phyloP scores from a whole-genome alignment of 2,797 vertebrate genomes.

The Bufotes viridis region DNA sequence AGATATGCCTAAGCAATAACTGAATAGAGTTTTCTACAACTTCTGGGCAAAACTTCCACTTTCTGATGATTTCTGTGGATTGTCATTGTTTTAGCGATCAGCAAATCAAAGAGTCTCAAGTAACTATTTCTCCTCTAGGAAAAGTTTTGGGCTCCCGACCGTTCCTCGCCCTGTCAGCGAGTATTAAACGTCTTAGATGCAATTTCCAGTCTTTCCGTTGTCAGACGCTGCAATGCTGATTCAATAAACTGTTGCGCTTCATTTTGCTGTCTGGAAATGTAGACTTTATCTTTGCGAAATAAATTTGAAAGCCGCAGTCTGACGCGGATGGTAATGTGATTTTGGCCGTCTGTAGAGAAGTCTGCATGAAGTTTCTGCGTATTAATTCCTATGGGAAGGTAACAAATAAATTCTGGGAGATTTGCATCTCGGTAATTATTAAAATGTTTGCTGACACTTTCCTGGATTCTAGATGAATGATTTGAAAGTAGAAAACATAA shows the following conservation, averaged over 20 bases:
- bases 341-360: neutral
- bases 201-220: slow-evolving; percentile 39
- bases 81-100: neutral
- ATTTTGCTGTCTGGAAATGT: slow-evolving; percentile 17
- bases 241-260: slow-evolving; percentile 29
- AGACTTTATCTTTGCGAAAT: slow-evolving; percentile 29
- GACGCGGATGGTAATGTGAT: neutral
- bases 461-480: neutral
- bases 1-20: neutral
- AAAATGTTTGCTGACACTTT: neutral
- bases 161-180: slow-evolving; percentile 26
- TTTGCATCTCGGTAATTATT: neutral
- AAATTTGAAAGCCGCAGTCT: slow-evolving; percentile 1
- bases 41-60: neutral
- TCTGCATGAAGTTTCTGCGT: neutral
- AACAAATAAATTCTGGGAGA: neutral
- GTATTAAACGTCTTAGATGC: slow-evolving; percentile 30
- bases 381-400: neutral
- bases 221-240: slow-evolving; percentile 22
- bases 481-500: neutral
- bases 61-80: neutral
- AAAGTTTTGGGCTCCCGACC: slow-evolving; percentile 16
- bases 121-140: neutral
- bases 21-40: neutral
- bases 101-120: neutral